A percentile compares a stretch with the other conserved stretches of the same genome.
Conservation (phyloP, 1,140 invertebrate genomes). For the Triops cancriformis region DNA sequence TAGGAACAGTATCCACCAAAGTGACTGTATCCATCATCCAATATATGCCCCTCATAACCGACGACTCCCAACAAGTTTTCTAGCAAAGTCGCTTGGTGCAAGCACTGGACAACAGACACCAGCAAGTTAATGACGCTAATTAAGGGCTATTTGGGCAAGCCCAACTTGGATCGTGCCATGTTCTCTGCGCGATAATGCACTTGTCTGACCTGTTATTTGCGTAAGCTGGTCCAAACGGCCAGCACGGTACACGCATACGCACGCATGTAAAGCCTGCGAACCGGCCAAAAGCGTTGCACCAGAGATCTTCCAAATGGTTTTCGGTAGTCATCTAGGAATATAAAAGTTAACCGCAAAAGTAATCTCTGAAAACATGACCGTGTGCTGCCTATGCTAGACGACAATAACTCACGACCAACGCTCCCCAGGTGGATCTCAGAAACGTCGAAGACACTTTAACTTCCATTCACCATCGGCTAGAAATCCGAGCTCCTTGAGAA, state of each 20-base stretch:
- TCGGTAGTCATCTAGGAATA: not conserved
- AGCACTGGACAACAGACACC: not conserved
- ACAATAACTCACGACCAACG: no score
- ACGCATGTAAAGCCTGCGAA: not conserved
- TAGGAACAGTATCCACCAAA: no score
- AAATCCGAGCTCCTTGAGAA: no score
- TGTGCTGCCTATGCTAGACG: not conserved
- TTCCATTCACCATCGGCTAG: no score
- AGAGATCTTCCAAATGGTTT: not conserved
- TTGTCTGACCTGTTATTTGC: constrained; percentile 9
- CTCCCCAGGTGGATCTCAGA: no score
- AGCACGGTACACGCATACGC: not conserved
- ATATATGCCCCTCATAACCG: not conserved
- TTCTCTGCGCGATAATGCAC: constrained; percentile 1
- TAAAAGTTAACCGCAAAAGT: not conserved
- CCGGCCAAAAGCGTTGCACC: not conserved
- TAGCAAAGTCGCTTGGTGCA: not conserved
- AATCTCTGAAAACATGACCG: not conserved
- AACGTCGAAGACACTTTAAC: no score
- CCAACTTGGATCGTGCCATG: constrained; percentile 4
- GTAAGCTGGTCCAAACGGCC: not conserved
- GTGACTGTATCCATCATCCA: no score
- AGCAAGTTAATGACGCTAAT: constrained; percentile 14
- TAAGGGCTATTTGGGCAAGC: not conserved
- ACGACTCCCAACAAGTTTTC: not conserved